Base-by-base conservation (phyloP, 2,797 vertebrate genomes). In the Darevskia mixta region DNA sequence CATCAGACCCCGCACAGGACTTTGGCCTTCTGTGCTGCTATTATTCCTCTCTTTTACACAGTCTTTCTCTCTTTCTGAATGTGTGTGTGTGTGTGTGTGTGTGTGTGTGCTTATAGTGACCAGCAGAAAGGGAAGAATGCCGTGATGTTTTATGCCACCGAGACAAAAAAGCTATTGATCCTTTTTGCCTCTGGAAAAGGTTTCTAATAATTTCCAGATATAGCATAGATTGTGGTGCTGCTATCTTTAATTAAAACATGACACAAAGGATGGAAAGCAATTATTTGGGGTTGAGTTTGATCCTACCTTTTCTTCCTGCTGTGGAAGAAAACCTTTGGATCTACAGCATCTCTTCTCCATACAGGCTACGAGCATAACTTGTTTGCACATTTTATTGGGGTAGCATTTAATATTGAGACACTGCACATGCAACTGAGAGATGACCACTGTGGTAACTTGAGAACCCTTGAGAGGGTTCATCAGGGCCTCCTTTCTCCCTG, bases 191-290 rank as follows among this genome's bases (percentile, higher is more conserved):
- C 95, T 96, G 93, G 94, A 96, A 97, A 95, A 94, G 92, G 94
- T 95, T 96, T 96, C 94, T 96, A 96, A 96, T 96, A 96, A 97
- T 97, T 96, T 96, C 89, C 91, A 96, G 95, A 96, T 96, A 95
- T 96, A 95, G 94, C 4, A 9, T 92, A 95, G 94, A 96, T 95
- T 95, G 90, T 92, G 82, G 86, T 77, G 84, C 79, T 94, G 94
- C 95, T 97, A 94, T 95, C 94, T 97, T 97, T 97, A 97, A 97
- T 96, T 97, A 97, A 96, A 97, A 95, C 95, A 95, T 94, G 95
- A 95, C 94, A 95, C 41, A 91, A 55, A 41, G 82, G 95, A 96
- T 88, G 90, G 91, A 95, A 96, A 94, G 84, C 94, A 96, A 96
- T 97, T 95, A 95, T 96, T 95, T 41, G 75, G 27, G 20, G 8